Evolutionary conservation across 2,113 vertebrate genomes (phyloP).

Genomic region (Paracanthobrama guichenoti): DNA sequence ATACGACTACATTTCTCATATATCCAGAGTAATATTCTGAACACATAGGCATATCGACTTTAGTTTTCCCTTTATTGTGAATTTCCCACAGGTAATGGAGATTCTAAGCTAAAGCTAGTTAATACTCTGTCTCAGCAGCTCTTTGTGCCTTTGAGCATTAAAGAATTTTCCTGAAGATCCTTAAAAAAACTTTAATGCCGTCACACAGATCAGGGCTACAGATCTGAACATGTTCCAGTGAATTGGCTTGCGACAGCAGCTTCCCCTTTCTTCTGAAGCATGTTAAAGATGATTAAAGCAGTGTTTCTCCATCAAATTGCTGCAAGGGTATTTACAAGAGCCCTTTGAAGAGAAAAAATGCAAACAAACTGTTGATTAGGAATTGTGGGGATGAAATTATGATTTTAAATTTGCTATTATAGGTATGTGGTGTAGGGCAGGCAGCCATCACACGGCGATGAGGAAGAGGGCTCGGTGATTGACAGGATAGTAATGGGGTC

Average conservation of each 20-base stretch:
- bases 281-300: conserved; percentile 37
- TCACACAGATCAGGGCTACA: conserved; percentile 74
- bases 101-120: conserved; percentile 42
- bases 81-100: conserved; percentile 74
- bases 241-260: conserved; percentile 73
- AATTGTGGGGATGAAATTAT: background rate
- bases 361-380: background rate
- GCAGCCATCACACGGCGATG: background rate
- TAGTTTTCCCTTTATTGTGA: conserved; percentile 71
- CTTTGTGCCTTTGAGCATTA: conserved; percentile 47
- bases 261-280: conserved; percentile 61
- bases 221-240: conserved; percentile 76
- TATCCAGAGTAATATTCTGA: conserved; percentile 66
- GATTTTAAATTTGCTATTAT: background rate
- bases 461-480: background rate
- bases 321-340: background rate
- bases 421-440: background rate
- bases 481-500: conserved; percentile 41
- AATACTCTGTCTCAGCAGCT: conserved; percentile 49
- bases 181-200: conserved; percentile 73
- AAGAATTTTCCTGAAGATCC: conserved; percentile 67
- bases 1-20: conserved; percentile 61
- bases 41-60: conserved; percentile 78
- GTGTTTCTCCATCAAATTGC: conserved; percentile 13
- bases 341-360: conserved; percentile 2